Percentiles rank a stretch among this genome's conserved stretches.
Evolutionary conservation across 2,113 vertebrate genomes (phyloP).

Genomic region (Chroicocephalus ridibundus): DNA sequence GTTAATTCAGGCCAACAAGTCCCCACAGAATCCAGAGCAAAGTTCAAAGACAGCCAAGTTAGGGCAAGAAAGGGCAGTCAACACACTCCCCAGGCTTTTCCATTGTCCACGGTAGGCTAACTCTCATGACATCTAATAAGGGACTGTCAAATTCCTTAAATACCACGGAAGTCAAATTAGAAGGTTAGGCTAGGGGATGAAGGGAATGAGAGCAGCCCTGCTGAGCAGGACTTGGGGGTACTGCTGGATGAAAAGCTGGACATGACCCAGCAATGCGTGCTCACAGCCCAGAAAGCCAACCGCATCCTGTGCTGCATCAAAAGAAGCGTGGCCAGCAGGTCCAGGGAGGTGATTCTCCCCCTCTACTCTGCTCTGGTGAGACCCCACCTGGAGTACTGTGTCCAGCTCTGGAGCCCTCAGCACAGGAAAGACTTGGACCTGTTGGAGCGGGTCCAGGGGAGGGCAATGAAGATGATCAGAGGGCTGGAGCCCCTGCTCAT

Average conservation of each 20-base stretch:
- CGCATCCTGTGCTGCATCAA: neutral
- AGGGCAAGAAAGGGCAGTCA: neutral
- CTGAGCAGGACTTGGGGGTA: neutral
- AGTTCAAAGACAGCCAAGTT: neutral
- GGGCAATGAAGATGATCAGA: neutral
- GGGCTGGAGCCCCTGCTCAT: neutral
- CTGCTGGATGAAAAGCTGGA: neutral
- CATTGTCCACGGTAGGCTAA: neutral
- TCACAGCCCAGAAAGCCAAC: neutral
- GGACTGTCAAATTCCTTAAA: neutral
- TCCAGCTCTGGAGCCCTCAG: neutral
- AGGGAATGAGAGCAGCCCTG: neutral
- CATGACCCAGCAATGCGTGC: no score
- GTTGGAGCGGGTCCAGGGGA: neutral
- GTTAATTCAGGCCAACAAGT: neutral
- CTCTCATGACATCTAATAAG: neutral
- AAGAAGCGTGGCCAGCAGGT: neutral
- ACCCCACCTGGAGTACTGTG: neutral
- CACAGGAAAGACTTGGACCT: neutral
- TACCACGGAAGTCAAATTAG: neutral
- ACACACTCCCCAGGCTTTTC: neutral
- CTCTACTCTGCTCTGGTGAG: neutral
- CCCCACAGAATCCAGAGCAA: neutral
- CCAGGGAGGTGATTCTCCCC: neutral
- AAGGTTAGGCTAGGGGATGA: neutral